Percentiles rank a stretch among this genome's conserved stretches.
Conservation (phyloP, 2,113 vertebrate genomes). For the Sinocyclocheilus anshuiensis region DNA sequence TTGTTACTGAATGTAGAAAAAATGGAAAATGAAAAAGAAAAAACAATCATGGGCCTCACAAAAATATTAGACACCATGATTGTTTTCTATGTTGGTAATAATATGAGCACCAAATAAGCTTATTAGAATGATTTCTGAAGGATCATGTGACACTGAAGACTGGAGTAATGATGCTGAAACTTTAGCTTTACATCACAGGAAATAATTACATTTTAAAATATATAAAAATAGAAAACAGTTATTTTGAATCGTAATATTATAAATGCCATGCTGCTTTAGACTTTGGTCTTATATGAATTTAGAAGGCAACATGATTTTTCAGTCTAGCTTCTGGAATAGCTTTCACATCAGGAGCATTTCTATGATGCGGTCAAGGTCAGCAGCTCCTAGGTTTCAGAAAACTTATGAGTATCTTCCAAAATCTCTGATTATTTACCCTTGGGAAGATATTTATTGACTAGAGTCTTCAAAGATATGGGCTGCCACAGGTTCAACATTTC, state of each 20-base stretch:
- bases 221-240: background rate
- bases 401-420: slow-evolving; percentile 3
- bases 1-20: no score
- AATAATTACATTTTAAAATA: no score
- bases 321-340: background rate
- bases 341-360: background rate
- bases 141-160: no score
- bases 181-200: no score
- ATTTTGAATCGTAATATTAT: background rate
- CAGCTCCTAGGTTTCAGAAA: background rate
- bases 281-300: background rate
- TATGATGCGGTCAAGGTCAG: background rate
- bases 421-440: background rate
- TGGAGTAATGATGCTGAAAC: no score
- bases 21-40: no score
- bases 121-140: no score
- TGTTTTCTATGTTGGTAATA: no score
- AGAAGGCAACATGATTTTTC: background rate
- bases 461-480: slow-evolving; percentile 5
- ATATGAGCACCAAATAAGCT: no score
- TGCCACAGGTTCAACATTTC: slow-evolving; percentile 1
- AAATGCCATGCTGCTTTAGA: no score
- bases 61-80: no score
- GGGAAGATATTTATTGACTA: background rate
- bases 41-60: no score